Percentiles rank a stretch among this genome's conserved stretches.
phyloP scores from a whole-genome alignment of 2,888 invertebrate species.

The Gastracanthus pulcherrimus region DNA sequence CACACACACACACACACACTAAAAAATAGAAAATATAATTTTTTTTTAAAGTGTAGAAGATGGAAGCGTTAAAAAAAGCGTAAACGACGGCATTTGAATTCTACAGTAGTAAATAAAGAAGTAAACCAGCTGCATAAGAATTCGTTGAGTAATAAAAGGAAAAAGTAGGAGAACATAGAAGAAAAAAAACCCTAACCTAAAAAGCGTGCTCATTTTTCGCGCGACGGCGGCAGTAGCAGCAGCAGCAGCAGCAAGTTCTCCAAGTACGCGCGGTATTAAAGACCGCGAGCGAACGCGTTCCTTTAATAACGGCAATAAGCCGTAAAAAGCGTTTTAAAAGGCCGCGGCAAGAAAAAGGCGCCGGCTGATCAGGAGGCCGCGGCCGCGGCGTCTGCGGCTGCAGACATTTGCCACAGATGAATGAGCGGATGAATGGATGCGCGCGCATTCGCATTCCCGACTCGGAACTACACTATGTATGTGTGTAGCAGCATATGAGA shows the following conservation, averaged over 20 bases:
- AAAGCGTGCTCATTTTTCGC: not conserved
- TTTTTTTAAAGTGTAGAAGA: no score
- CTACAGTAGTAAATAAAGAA: no score
- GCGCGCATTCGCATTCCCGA: constrained; percentile 59
- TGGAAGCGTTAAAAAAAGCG: no score
- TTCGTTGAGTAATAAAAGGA: no score
- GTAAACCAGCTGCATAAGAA: no score
- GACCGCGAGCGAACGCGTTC: not conserved
- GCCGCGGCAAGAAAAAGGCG: constrained; percentile 31
- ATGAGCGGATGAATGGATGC: constrained; percentile 66
- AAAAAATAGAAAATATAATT: no score
- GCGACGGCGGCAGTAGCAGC: not conserved
- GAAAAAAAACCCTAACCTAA: not conserved
- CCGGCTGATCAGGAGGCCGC: constrained; percentile 22
- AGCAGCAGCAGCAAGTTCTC: not conserved
- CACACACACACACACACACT: no score
- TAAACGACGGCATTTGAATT: no score
- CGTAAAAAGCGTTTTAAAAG: constrained; percentile 45
- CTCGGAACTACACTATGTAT: constrained; percentile 14
- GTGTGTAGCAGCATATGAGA: no score
- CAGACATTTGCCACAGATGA: constrained; percentile 52
- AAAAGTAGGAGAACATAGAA: no score
- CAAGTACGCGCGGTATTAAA: constrained; percentile 12
- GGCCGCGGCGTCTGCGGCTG: not conserved
- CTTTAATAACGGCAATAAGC: constrained; percentile 52